Base-by-base conservation (phyloP, 2,888 invertebrate genomes). In the Meandrusa payeni region DNA sequence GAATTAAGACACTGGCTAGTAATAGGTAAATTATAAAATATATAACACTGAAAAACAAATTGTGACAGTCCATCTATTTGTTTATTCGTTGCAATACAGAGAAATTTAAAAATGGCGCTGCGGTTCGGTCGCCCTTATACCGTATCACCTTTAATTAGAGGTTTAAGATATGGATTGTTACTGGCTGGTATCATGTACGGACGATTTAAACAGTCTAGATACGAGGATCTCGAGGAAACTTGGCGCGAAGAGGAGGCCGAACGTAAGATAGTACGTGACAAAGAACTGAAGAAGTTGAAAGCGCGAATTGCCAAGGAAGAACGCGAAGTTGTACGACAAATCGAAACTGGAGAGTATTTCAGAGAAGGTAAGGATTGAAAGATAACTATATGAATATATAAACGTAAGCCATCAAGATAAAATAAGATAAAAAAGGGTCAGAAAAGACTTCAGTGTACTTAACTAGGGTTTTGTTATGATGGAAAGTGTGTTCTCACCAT, bases 111-210 rank as follows among this genome's bases (percentile, higher is more conserved):
- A 47, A 76, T 76, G 71, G 56, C 64, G 28, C 44, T 72, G 27
- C 76, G 78, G 0, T 79, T 53, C 28, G 85, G 85, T 2, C 71
- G 73, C 17, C 82, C 87, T 0, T 57, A 72, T 32, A 56, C 65
- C 2, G 87, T 88, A 1, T 87, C 88, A 0, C 85, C 87, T 10
- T 44, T 86, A 13, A 80, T 88, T 46, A 66, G 87, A 44, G 79
- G 76, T 3, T 39, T 59, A 3, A 65, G 88, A 51, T 85, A 64
- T 53, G 68, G 55, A 15, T 49, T 82, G 1, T 55, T 88, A 1
- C 26, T 82, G 19, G 71, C 76, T 23, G 87, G 88, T 3, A 68
- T 87, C 12, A 5, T 85, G 4, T 83, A 83, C 47, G 87, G 69
- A 2, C 46, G 53, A 17, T 51, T 55, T 0, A 87, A 86, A 51